These are phyloP conservation scores for Apeltes quadracus DNA, from an alignment of 2,113 vertebrate genomes.

Conservation along the genomic window DNA sequence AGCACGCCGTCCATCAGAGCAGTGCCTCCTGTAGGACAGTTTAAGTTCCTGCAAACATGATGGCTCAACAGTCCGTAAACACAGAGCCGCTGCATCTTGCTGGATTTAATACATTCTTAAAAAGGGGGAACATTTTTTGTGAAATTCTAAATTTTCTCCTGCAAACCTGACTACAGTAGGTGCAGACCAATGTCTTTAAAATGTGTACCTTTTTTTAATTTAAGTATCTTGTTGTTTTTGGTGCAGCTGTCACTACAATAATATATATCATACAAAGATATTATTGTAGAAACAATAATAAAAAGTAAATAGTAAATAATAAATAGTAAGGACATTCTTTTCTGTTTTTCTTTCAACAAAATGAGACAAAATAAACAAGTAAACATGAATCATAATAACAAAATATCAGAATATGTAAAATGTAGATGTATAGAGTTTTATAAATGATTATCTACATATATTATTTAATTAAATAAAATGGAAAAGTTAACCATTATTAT, in stretches of 20 bases:
- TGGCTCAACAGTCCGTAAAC: background rate
- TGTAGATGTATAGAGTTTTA: no score
- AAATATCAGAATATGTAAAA: background rate
- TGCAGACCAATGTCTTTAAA: background rate
- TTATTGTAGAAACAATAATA: no score
- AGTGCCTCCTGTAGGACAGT: constrained; percentile 26
- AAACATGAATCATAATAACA: background rate
- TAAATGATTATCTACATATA: no score
- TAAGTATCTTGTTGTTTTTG: background rate
- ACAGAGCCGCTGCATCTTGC: background rate
- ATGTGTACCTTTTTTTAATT: background rate
- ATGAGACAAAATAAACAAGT: no score
- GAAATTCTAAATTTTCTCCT: background rate
- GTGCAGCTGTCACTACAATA: no score
- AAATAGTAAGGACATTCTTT: no score
- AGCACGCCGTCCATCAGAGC: background rate
- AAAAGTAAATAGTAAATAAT: no score
- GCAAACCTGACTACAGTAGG: background rate
- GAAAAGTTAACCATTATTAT: background rate
- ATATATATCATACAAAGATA: no score
- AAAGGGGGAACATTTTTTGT: background rate
- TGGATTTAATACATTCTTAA: background rate
- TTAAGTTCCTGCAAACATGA: background rate
- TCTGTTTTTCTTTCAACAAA: no score
- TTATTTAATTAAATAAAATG: background rate